Evolutionary conservation across 2,888 invertebrate species (phyloP).

Genomic region (Diaprepes abbreviatus): DNA sequence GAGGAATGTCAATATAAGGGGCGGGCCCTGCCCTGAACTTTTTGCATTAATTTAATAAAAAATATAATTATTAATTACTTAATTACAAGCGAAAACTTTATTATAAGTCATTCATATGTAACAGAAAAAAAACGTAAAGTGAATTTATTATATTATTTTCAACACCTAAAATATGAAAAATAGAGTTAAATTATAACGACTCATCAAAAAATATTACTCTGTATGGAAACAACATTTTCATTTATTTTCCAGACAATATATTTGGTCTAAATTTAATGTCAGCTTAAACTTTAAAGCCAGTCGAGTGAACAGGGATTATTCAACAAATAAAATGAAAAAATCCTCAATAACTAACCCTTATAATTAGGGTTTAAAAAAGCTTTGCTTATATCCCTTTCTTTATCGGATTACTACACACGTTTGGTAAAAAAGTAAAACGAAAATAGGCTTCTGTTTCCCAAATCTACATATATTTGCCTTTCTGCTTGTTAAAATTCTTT

Average conservation of each 20-base stretch:
- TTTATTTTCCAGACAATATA: neutral
- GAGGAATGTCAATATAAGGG: too few relatives aligned
- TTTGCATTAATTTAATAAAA: too few relatives aligned
- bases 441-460: neutral
- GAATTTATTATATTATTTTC: too few relatives aligned
- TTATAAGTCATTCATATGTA: too few relatives aligned
- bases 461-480: neutral
- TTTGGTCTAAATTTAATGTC: constrained; percentile 4
- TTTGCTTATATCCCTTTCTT: constrained; percentile 10
- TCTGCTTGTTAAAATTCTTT: neutral
- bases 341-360: constrained; percentile 11
- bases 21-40: too few relatives aligned
- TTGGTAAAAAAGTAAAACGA: neutral
- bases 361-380: constrained; percentile 11
- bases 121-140: too few relatives aligned
- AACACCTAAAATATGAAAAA: too few relatives aligned
- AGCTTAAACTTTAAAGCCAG: constrained; percentile 12
- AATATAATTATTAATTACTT: too few relatives aligned
- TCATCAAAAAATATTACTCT: too few relatives aligned
- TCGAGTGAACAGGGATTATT: neutral
- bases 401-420: constrained; percentile 8
- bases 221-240: neutral
- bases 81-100: too few relatives aligned
- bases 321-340: constrained; percentile 13
- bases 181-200: too few relatives aligned